A percentile compares a stretch with the other conserved stretches of the same genome.
Evolutionary conservation across 2,888 invertebrate genomes (phyloP).

Genomic region (Plemyria rubiginata): DNA sequence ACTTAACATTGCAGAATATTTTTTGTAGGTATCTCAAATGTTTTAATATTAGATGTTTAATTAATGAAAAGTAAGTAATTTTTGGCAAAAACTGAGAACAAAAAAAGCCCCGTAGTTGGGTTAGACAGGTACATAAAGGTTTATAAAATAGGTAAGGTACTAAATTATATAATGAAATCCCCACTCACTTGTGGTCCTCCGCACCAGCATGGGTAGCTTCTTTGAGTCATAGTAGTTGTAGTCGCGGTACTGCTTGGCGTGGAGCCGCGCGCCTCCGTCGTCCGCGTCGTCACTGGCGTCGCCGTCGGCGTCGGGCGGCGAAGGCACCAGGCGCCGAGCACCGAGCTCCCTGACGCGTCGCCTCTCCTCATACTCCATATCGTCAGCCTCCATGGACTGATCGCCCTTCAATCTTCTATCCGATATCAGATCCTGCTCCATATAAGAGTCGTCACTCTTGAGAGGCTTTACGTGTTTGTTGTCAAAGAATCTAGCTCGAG

Average conservation of each 20-base stretch:
- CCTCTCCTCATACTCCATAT: conserved; percentile 26
- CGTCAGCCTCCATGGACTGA: not conserved
- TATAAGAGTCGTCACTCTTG: conserved; percentile 31
- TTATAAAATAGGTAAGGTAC: too few relatives aligned
- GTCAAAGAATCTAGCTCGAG: conserved; percentile 53
- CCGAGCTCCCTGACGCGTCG: not conserved
- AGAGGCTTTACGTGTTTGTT: conserved; percentile 12
- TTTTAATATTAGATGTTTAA: too few relatives aligned
- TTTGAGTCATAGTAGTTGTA: conserved; percentile 73
- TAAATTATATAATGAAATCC: not conserved
- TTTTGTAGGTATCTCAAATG: too few relatives aligned
- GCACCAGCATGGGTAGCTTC: conserved; percentile 56
- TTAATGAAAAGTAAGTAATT: too few relatives aligned
- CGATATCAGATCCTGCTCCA: conserved; percentile 37
- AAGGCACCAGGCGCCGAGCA: conserved; percentile 9
- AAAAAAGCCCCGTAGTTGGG: too few relatives aligned
- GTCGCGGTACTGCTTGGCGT: conserved; percentile 46
- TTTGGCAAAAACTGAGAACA: too few relatives aligned
- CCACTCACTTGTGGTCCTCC: conserved; percentile 60
- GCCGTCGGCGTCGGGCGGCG: not conserved
- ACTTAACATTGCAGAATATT: too few relatives aligned
- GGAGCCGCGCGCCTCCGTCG: conserved; percentile 27
- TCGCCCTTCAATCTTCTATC: conserved; percentile 26
- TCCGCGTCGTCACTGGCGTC: not conserved
- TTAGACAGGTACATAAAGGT: too few relatives aligned